Percentiles rank a stretch among this genome's conserved stretches.
Conservation (phyloP, 1,140 invertebrate species). For the Centruroides vittatus region DNA sequence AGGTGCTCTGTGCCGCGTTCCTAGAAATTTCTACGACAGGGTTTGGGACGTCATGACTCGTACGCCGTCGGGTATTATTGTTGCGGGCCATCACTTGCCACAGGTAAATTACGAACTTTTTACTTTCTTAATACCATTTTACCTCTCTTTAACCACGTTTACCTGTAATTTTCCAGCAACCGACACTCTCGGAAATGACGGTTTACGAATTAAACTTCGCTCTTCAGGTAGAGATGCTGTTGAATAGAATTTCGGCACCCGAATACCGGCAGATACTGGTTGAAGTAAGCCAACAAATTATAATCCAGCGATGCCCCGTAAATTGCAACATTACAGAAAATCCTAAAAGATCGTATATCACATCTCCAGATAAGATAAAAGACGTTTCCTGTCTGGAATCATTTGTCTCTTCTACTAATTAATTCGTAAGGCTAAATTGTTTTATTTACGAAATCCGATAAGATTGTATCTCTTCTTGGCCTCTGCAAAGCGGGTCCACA, state of each 20-base stretch:
- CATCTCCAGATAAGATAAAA: no score
- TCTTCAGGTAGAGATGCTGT: slow-evolving; percentile 81
- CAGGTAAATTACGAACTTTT: slow-evolving; percentile 24
- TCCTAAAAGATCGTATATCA: no score
- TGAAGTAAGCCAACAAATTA: slow-evolving; percentile 38
- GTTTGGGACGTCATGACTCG: slow-evolving; percentile 88
- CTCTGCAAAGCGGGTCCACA: no score
- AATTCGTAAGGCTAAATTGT: no score
- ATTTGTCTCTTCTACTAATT: no score
- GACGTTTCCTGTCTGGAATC: no score
- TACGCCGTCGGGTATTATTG: slow-evolving; percentile 73
- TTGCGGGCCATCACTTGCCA: slow-evolving; percentile 66
- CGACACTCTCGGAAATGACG: slow-evolving; percentile 89
- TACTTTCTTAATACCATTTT: neutral
- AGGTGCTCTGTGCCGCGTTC: slow-evolving; percentile 88
- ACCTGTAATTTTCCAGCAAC: slow-evolving; percentile 43
- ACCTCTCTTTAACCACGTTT: slow-evolving; percentile 4
- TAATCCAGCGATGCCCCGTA: no score
- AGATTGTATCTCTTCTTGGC: no score
- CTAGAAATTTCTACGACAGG: slow-evolving; percentile 75
- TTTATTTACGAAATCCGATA: no score
- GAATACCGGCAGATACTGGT: slow-evolving; percentile 90
- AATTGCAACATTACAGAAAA: no score
- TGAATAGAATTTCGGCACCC: slow-evolving; percentile 71
- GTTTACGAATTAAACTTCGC: slow-evolving; percentile 92